Base-by-base conservation (phyloP, 2,113 vertebrate genomes). In the Cavia porcellus region DNA sequence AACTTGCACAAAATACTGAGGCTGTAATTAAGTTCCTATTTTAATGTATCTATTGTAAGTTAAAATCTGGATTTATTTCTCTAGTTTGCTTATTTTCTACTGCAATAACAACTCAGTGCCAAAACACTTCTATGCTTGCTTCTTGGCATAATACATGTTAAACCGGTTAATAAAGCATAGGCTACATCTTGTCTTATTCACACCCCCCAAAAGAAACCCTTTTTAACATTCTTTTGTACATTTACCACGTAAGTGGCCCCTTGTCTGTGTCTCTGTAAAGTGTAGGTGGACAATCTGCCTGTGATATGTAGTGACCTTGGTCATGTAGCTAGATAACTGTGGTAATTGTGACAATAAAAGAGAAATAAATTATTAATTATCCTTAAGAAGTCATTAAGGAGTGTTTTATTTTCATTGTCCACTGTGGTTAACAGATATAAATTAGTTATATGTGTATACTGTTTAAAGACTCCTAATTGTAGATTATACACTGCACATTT, bases 351-450 rank as follows among this genome's bases (percentile, higher is more conserved):
- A 99, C 99, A 98, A 99, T 98, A 96, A 98, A 98, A 98, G 96
- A 98, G 89, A 99, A 99, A 99, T 99, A 99, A 99, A 99, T 99
- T 99, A 99, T 99, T 99, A 98, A 98, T 99, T 98, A 99, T 98
- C 98, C 98, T 98, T 98, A 98, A 97, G 97, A 92, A 98, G 91
- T 90, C 55, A 80, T 91, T 85, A 96, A 97, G 82, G n/a, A 86
- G 97, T 98, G 79, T 98, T 98, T 98, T 97, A 93, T 98, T 98
- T 98, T 96, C 97, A 80, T 88, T 98, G 92, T 97, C 42, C 74
- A n/a, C 95, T 89, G 96, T 98, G 66, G 74, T 97, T 97, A 90
- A 55, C 96, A 93, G 30, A 89, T 86, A 79, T 83, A 62, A 97
- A 52, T 97, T 81, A 83, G 92, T 97, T 96, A 77, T 87, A 42